Evolutionary conservation across 2,888 invertebrate genomes (phyloP).

Genomic region (Limenitis camilla): DNA sequence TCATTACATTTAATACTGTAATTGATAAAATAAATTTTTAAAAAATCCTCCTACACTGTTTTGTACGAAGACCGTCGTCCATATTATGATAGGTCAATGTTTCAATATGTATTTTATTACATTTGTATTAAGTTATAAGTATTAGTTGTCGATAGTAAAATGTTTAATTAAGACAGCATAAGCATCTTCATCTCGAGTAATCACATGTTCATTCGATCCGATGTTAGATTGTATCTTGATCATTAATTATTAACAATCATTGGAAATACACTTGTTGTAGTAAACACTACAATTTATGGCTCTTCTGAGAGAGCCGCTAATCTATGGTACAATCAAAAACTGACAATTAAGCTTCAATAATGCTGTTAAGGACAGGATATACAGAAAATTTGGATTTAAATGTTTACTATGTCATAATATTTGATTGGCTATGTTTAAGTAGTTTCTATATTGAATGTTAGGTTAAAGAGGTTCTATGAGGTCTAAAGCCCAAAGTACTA

Average conservation of each 20-base stretch:
- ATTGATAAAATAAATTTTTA: too few relatives aligned
- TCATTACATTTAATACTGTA: too few relatives aligned
- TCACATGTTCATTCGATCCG: slow-evolving; percentile 24
- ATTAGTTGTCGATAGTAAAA: slow-evolving; percentile 3
- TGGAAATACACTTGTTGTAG: slow-evolving; percentile 22
- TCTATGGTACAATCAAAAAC: slow-evolving; percentile 7
- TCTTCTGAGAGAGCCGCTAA: slow-evolving; percentile 5
- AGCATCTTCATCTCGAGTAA: slow-evolving; percentile 25
- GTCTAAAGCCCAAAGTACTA: too few relatives aligned
- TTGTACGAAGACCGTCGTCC: too few relatives aligned
- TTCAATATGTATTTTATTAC: neutral
- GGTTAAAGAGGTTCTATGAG: too few relatives aligned
- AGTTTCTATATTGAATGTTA: too few relatives aligned
- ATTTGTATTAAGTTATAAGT: too few relatives aligned
- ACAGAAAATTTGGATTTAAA: neutral
- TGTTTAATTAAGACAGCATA: slow-evolving; percentile 27
- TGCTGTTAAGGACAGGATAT: neutral
- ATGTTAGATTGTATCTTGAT: slow-evolving; percentile 21
- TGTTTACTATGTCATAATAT: too few relatives aligned
- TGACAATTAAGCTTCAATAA: slow-evolving; percentile 1
- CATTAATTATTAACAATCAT: slow-evolving; percentile 27
- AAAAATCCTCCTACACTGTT: too few relatives aligned
- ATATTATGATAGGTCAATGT: neutral
- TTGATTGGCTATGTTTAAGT: too few relatives aligned
- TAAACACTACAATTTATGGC: slow-evolving; percentile 23